Evolutionary conservation across 2,113 vertebrate species (phyloP).

Genomic region (Eretmochelys imbricata): DNA sequence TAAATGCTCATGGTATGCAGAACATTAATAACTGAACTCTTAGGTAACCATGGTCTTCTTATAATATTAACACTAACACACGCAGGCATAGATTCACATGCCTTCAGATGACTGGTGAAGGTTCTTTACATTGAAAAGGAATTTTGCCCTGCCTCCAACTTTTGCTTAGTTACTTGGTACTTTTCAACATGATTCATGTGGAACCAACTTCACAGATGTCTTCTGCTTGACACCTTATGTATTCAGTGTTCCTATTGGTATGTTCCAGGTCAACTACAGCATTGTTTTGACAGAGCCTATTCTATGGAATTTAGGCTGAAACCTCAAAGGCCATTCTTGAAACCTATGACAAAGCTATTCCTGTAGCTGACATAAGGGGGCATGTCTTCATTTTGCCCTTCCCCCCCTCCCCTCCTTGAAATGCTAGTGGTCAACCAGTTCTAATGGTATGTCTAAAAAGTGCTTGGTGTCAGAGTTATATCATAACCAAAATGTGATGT

Average conservation of each 20-base stretch:
- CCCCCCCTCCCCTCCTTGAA: neutral
- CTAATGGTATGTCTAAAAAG: neutral
- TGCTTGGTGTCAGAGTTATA: neutral
- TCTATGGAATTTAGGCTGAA: neutral
- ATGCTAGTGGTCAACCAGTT: neutral
- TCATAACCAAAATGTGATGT: neutral
- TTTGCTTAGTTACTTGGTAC: neutral
- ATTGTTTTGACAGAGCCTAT: neutral
- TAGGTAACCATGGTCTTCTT: neutral
- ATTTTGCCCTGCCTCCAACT: neutral
- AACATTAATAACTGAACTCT: neutral
- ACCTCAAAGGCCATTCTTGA: neutral
- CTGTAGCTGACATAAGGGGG: neutral
- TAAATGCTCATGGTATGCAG: neutral
- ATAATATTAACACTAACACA: neutral
- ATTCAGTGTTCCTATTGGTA: neutral
- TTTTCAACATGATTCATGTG: neutral
- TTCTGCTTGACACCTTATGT: neutral
- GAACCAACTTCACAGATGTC: neutral
- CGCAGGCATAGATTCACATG: neutral
- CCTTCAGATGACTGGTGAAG: neutral
- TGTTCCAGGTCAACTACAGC: neutral
- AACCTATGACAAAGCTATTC: neutral
- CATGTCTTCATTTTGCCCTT: neutral
- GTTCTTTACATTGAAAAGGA: neutral